Conservation (phyloP, 1,140 invertebrate genomes). For the Drosophila jambulina region DNA sequence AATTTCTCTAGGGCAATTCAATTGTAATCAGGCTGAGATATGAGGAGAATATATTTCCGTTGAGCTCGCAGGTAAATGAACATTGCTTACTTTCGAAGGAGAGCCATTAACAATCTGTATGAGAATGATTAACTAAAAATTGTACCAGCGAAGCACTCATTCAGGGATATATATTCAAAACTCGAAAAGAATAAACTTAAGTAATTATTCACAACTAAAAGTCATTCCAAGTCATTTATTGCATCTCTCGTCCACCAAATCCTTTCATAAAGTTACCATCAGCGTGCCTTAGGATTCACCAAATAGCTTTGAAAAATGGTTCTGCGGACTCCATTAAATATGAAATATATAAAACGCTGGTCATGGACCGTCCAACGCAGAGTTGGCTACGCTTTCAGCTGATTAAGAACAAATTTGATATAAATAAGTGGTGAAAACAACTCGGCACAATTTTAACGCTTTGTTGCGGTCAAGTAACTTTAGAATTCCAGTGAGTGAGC, state of each 20-base stretch:
- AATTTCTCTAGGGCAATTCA: conserved; percentile 10
- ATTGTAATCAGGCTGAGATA: conserved; percentile 13
- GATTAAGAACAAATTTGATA: conserved; percentile 55
- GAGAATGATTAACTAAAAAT: background rate
- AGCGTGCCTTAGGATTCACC: background rate
- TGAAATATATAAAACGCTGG: conserved; percentile 27
- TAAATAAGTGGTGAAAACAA: conserved; percentile 59
- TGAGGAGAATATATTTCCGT: background rate
- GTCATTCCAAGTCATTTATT: background rate
- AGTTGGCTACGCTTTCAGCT: conserved; percentile 47
- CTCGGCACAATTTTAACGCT: conserved; percentile 71
- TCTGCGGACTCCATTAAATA: conserved; percentile 27
- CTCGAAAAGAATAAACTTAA: background rate
- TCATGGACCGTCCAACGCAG: conserved; percentile 25
- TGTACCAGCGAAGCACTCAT: background rate
- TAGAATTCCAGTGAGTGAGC: conserved; percentile 52
- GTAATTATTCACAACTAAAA: background rate
- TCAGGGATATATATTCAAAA: background rate
- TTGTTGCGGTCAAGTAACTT: conserved; percentile 75
- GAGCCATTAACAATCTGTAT: background rate
- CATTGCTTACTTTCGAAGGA: background rate
- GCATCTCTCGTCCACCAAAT: background rate
- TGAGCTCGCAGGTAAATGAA: background rate
- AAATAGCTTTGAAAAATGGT: conserved; percentile 2
- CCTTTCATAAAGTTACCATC: conserved; percentile 3